phyloP scores from a whole-genome alignment of 2,888 invertebrate species.

The Seladonia tumulorum region DNA sequence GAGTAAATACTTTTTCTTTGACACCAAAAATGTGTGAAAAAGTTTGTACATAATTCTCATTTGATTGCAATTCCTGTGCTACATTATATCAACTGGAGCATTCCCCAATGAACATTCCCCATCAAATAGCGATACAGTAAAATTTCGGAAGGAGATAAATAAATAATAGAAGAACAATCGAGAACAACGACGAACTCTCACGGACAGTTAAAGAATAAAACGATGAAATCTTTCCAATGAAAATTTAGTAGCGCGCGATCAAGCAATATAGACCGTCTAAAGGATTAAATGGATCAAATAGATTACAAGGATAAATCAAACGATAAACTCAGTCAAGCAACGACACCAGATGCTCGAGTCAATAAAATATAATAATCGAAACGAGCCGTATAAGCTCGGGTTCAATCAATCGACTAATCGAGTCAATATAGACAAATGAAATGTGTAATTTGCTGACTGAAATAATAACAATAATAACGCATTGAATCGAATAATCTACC shows the following conservation, averaged over 20 bases:
- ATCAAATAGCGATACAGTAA: neutral
- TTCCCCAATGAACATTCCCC: too few relatives aligned
- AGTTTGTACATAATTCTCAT: neutral
- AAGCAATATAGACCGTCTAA: neutral
- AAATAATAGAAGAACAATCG: neutral
- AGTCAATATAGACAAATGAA: neutral
- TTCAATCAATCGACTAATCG: neutral
- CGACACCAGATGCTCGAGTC: neutral
- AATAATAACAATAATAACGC: neutral
- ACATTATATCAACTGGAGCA: neutral
- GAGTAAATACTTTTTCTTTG: too few relatives aligned
- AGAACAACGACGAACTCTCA: neutral
- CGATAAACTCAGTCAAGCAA: neutral
- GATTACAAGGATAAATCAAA: slow-evolving; percentile 1
- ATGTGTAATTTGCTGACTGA: neutral
- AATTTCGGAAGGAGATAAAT: neutral
- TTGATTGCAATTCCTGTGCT: neutral
- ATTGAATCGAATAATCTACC: neutral
- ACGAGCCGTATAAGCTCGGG: neutral
- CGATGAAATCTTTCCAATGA: neutral
- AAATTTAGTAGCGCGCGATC: neutral
- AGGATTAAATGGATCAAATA: neutral
- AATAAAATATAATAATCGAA: neutral
- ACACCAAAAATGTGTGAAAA: too few relatives aligned
- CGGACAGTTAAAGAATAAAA: neutral